A percentile compares a stretch with the other conserved stretches of the same genome.
phyloP scores from a whole-genome alignment of 2,888 invertebrate species.

The Corythucha ciliata region DNA sequence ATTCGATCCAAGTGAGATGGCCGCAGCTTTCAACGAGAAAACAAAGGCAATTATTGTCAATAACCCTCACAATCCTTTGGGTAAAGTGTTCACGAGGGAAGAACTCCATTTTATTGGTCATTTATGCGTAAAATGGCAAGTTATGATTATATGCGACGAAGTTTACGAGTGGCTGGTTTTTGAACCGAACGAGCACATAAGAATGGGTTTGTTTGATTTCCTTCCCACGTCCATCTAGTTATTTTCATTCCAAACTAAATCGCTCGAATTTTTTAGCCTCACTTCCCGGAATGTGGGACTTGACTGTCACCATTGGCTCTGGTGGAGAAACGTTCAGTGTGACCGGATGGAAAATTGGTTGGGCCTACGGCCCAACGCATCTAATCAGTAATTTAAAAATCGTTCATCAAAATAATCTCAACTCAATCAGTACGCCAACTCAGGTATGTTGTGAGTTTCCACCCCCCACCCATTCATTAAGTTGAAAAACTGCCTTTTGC shows the following conservation, averaged over 20 bases:
- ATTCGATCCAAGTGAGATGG: constrained; percentile 71
- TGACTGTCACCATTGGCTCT: constrained; percentile 92
- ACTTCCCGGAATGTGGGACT: constrained; percentile 94
- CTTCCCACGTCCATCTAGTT: no score
- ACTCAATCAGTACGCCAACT: constrained; percentile 79
- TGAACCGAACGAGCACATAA: constrained; percentile 68
- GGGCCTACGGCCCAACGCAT: constrained; percentile 83
- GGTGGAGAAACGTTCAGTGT: constrained; percentile 97
- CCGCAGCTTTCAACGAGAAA: constrained; percentile 66
- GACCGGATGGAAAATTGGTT: constrained; percentile 95
- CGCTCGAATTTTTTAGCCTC: constrained; percentile 51
- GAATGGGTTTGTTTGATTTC: constrained; percentile 66
- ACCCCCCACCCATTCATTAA: background rate
- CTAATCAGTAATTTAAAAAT: constrained; percentile 72
- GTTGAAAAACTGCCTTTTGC: background rate
- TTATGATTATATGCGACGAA: constrained; percentile 88
- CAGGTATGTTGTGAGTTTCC: constrained; percentile 47
- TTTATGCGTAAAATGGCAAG: constrained; percentile 85
- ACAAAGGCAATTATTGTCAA: constrained; percentile 95
- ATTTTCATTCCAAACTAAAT: background rate
- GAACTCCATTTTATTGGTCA: constrained; percentile 72
- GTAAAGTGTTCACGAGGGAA: constrained; percentile 68
- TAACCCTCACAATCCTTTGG: constrained; percentile 95
- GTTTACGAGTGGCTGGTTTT: constrained; percentile 97
- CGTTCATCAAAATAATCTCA: constrained; percentile 90